Evolutionary conservation across 2,797 vertebrate genomes (phyloP), one percentile per base, ranked within the genome.

Genomic region (Champsocephalus gunnari): DNA sequence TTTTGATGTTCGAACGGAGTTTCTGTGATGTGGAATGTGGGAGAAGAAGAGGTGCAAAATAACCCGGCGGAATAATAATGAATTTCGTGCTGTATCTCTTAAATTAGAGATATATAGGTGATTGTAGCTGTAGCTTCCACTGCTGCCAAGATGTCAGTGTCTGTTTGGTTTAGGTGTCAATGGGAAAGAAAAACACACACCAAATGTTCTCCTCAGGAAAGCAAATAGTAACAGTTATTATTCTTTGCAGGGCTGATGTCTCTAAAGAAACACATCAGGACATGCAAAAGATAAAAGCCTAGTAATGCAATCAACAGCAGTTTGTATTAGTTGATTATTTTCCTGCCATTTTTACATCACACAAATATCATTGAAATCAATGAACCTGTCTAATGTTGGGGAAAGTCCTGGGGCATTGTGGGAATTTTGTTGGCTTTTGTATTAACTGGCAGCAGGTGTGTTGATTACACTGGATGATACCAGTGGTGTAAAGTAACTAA

Each of bases 181-280:
- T 28, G n/a, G 12, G 16, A 61, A 17, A 38, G n/a, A 59, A 58
- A 41, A 54, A 72, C 13, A 47, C 50, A 68, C 14, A 66, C 24
- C 60, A 70, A 48, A 61, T 57, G 2, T 32, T 17, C 55, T 50
- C 6, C 55, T 50, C 6, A 12, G 8, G 32, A 24, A 56, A 41
- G 41, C 41, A 71, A 61, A 63, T 28, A 63, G 9, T 51, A 70
- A 11, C 12, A 41, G 47, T 34, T 60, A 6, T 6, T 59, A 43
- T 69, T 19, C 12, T 67, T 45, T 49, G 21, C 1, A 34, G 12
- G 21, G n/a, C 14, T 49, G 17, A 43, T 50, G 59, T 55, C 4
- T 14, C 16, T 0, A 13, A 17, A 47, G 16, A 54, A 38, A 38
- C 8, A 38, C 34, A 7, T 7, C 34, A 38, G 34, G 34, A 38